These are phyloP conservation scores for Sminthurides aquaticus DNA, from an alignment of 2,888 invertebrate genomes.

Conservation along the genomic window DNA sequence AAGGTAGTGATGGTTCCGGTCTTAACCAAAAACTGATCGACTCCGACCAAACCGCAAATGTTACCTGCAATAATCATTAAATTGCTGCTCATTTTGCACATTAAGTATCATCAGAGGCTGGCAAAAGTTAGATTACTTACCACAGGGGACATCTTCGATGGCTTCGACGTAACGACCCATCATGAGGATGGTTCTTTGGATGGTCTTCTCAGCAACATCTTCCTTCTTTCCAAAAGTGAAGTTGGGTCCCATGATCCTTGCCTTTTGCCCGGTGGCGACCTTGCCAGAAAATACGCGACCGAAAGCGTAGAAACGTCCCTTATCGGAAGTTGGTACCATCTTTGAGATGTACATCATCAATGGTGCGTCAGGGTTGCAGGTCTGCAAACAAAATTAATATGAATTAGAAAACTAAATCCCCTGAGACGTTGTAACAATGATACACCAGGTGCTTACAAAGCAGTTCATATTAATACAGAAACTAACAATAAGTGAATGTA, in stretches of 20 bases:
- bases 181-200: constrained; percentile 99
- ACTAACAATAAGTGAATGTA: too few relatives aligned
- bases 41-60: constrained; percentile 99
- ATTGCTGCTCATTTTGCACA: too few relatives aligned
- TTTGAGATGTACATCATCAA: constrained; percentile 99
- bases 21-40: constrained; percentile 98
- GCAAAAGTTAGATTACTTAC: constrained; percentile 48
- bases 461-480: too few relatives aligned
- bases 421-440: too few relatives aligned
- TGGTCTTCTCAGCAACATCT: constrained; percentile 96
- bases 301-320: constrained; percentile 99
- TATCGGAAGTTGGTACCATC: constrained; percentile 99
- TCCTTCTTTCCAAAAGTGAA: constrained; percentile 97
- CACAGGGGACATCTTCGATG: constrained; percentile 97
- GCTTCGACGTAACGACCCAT: constrained; percentile 99
- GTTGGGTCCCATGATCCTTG: constrained; percentile 72
- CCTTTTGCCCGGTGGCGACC: constrained; percentile 80
- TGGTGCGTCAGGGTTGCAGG: constrained; percentile 91
- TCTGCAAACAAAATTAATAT: constrained; percentile 52
- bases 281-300: constrained; percentile 99
- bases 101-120: neutral
- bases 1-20: constrained; percentile 98
- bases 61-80: constrained; percentile 57
- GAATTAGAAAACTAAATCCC: too few relatives aligned
- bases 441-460: too few relatives aligned